A percentile compares a stretch with the other conserved stretches of the same genome.
These are phyloP conservation scores for Oreocharis arfaki DNA, from an alignment of 2,113 vertebrate species.

Conservation along the genomic window DNA sequence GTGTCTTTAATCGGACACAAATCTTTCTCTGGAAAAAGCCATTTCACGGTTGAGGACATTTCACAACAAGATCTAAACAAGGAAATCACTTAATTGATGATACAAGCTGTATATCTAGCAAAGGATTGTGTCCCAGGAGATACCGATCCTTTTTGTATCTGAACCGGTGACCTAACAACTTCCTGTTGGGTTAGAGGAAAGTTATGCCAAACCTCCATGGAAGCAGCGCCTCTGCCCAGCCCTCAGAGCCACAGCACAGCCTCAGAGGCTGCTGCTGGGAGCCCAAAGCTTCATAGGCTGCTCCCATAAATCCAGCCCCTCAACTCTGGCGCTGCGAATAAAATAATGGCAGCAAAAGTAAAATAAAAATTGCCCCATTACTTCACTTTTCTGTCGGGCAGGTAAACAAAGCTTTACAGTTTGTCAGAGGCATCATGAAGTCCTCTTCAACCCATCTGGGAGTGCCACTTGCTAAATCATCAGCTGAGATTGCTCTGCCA, in stretches of 20 bases:
- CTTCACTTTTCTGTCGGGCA: background rate
- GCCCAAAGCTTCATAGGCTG: background rate
- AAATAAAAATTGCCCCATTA: background rate
- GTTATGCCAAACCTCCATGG: accelerated
- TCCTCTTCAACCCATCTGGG: background rate
- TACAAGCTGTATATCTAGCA: background rate
- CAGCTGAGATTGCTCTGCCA: background rate
- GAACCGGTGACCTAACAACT: background rate
- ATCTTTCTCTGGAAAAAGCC: background rate
- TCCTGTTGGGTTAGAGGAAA: accelerated
- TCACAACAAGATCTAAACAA: background rate
- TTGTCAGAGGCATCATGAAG: slow-evolving; percentile 5
- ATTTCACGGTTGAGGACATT: background rate
- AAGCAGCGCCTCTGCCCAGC: background rate
- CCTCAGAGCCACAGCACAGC: accelerated
- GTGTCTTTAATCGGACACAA: background rate
- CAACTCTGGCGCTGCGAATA: background rate
- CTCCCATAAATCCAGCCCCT: background rate
- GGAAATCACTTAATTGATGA: background rate
- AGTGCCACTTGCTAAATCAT: background rate
- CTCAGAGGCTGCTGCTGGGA: background rate
- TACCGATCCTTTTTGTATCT: background rate
- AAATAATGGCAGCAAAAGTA: background rate
- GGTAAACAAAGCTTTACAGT: slow-evolving; percentile 2
- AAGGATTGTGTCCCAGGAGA: background rate